These are phyloP conservation scores for Brachirus orientalis DNA, from an alignment of 2,113 vertebrate genomes.

Conservation along the genomic window DNA sequence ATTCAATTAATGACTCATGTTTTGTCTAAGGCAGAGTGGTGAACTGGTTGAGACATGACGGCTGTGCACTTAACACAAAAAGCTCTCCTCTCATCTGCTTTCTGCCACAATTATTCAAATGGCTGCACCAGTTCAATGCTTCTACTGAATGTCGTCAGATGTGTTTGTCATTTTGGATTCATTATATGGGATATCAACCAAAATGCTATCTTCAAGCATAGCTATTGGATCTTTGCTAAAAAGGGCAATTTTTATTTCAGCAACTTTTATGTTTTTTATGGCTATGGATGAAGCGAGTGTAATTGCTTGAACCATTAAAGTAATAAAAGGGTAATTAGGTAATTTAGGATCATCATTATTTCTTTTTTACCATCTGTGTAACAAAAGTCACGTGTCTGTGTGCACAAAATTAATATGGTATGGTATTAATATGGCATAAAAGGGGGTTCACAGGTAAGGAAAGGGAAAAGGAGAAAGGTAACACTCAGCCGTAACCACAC, in stretches of 20 bases:
- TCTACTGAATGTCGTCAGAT: slow-evolving; percentile 21
- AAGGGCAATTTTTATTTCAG: slow-evolving; percentile 23
- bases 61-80: slow-evolving; percentile 41
- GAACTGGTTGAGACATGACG: slow-evolving; percentile 32
- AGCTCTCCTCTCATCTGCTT: slow-evolving; percentile 38
- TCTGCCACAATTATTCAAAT: slow-evolving; percentile 53
- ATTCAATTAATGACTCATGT: slow-evolving; percentile 30
- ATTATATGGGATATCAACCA: slow-evolving; percentile 21
- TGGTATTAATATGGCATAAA: no score
- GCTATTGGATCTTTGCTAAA: slow-evolving; percentile 29
- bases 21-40: slow-evolving; percentile 15
- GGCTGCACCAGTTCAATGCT: slow-evolving; percentile 17
- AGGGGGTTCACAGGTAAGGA: background rate
- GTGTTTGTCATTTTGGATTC: slow-evolving; percentile 12
- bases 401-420: background rate
- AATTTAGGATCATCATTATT: slow-evolving; percentile 20
- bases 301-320: slow-evolving; percentile 44
- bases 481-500: background rate
- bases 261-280: slow-evolving; percentile 37
- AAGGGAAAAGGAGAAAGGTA: background rate
- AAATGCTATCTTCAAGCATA: slow-evolving; percentile 20
- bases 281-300: slow-evolving; percentile 6
- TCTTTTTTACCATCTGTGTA: slow-evolving; percentile 10
- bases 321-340: slow-evolving; percentile 22
- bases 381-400: slow-evolving; percentile 1